Base-by-base conservation (phyloP, 2,888 invertebrate genomes). In the Notocelia uddmanniana region DNA sequence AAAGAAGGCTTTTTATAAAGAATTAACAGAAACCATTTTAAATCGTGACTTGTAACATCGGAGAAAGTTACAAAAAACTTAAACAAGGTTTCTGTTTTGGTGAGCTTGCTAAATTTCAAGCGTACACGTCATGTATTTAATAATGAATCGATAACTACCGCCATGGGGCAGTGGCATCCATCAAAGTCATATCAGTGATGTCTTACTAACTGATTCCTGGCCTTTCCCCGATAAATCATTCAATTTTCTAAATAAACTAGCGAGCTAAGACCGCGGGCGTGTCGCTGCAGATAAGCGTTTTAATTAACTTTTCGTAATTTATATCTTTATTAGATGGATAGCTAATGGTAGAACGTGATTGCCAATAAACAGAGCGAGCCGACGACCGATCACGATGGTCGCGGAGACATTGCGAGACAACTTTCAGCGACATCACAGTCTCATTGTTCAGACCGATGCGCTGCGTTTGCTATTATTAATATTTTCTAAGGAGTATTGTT, bases 221-320 rank as follows among this genome's bases (percentile, higher is more conserved):
- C 75, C 83, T 86, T 87, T 88, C 87, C 76, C 83, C 83, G 79
- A 89, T 90, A 91, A 90, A 89, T 90, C 87, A 83, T 86, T 87
- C 84, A 87, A 88, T 89, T 87, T 88, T 85, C 86, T 85, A 84
- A 85, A 83, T 82, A 84, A 83, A 78, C 76, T 76, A 79, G 80
- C 80, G 76, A 62, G 77, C 73, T 73, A 74, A 73, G 77, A 78
- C 82, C 82, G 79, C 80, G 79, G 82, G 81, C 84, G 80, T 83
- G 83, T 82, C 81, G 80, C 80, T 73, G 76, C 70, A 84, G 91
- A 90, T 91, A 91, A 90, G 85, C 86, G 84, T 87, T 91, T 91
- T 93, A 93, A 92, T 92, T 91, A 92, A 90, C 85, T 90, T 92
- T 90, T 89, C 84, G 87, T 89, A 89, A 91, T 91, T 91, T 91